These are phyloP conservation scores for Anguilla rostrata DNA, from an alignment of 2,113 vertebrate genomes.

Conservation along the genomic window DNA sequence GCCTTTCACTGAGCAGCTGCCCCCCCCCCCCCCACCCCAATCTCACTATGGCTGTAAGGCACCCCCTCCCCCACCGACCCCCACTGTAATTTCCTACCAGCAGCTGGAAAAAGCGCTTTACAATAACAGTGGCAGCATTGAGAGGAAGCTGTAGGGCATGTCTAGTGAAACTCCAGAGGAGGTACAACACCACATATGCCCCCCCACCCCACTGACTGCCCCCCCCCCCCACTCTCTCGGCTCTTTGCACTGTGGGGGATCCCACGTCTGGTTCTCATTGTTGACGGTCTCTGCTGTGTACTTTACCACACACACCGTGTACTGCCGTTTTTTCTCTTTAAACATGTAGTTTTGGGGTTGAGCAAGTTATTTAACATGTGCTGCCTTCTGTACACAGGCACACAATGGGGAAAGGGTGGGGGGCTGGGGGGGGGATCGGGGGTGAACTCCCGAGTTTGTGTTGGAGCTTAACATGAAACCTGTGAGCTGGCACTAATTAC, in stretches of 20 bases:
- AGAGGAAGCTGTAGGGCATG: background rate
- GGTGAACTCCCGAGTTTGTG: background rate
- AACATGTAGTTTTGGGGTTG: background rate
- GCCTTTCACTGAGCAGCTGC: background rate
- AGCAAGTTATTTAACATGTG: conserved; percentile 10
- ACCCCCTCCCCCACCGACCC: background rate
- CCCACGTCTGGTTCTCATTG: conserved; percentile 36
- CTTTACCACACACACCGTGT: conserved; percentile 26
- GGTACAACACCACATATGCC: background rate
- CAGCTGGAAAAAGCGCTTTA: background rate
- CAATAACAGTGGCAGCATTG: background rate
- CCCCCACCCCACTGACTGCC: no score
- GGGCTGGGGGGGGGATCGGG: background rate
- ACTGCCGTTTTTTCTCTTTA: background rate
- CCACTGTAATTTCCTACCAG: background rate
- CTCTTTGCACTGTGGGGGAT: conserved; percentile 9
- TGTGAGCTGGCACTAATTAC: background rate
- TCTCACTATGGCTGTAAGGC: background rate
- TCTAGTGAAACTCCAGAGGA: background rate
- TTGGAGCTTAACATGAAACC: background rate
- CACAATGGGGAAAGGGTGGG: background rate
- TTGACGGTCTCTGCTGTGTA: conserved; percentile 42
- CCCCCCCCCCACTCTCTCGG: background rate
- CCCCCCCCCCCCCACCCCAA: no score
- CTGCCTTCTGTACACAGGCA: no score